Evolutionary conservation across 1,140 invertebrate genomes (phyloP), one percentile per base, ranked within the genome.

Genomic region (Drosophila equinoxialis): DNA sequence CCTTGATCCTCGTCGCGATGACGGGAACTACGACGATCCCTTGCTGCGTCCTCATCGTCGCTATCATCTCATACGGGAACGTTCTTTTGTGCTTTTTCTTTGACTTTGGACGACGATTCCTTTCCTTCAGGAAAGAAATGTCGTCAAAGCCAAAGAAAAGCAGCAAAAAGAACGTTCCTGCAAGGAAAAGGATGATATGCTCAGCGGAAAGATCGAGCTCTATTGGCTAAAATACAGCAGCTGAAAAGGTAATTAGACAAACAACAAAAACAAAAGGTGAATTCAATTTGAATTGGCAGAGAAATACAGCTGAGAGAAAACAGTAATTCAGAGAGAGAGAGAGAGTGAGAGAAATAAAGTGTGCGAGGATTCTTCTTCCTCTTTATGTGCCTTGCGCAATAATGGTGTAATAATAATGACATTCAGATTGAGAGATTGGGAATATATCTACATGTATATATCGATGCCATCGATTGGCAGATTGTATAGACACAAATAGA

Each of bases 161-260:
- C n/a, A n/a, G n/a, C n/a, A n/a, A n/a, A n/a, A n/a, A n/a, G n/a
- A n/a, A n/a, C n/a, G n/a, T n/a, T n/a, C n/a, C n/a, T n/a, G n/a
- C n/a, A n/a, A n/a, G n/a, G n/a, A n/a, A n/a, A n/a, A n/a, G n/a
- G n/a, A n/a, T n/a, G n/a, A n/a, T 91, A 86, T 77, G 91, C 91
- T 13, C 82, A 90, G 69, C 91, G 92, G 60, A 92, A 90, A 90
- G 91, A 92, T 77, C 83, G 90, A 57, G 86, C 83, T 33, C 86
- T 91, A 59, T 66, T 91, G 64, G 76, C 92, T 57, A 92, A 92
- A 74, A 91, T 92, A 72, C 83, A 91, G 74, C 86, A 91, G 65
- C 68, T 92, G 68, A 91, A 91, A 90, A 92, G 91, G 91, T 92
- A 92, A 90, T 73, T 91, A 90, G 69, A 77, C 48, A 17, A 17